phyloP scores from a whole-genome alignment of 2,113 vertebrate species.

The Hyperopisus bebe region DNA sequence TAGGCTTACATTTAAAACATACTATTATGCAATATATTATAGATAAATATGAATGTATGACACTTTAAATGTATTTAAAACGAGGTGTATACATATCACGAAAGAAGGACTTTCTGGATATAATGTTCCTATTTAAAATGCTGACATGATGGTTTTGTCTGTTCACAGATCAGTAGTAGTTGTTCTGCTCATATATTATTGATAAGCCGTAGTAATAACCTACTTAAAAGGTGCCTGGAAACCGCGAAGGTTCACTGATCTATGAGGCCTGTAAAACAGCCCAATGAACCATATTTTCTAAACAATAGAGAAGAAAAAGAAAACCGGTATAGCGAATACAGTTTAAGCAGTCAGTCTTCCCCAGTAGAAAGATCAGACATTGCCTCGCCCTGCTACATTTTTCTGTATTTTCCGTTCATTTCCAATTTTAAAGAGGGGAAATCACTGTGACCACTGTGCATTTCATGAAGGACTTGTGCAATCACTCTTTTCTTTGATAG shows the following conservation, averaged over 20 bases:
- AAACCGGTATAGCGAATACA: neutral
- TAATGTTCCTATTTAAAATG: neutral
- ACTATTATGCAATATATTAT: neutral
- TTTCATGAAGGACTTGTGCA: neutral
- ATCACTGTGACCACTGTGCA: constrained; percentile 3
- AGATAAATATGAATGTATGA: neutral
- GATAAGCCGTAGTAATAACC: neutral
- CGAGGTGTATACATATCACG: neutral
- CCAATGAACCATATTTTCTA: neutral
- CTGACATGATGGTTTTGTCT: neutral
- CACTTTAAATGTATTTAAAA: neutral
- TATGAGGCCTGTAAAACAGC: neutral
- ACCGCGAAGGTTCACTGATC: neutral
- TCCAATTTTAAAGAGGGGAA: neutral
- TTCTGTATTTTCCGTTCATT: neutral
- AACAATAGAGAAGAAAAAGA: neutral
- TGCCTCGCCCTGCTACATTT: neutral
- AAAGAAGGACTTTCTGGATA: neutral
- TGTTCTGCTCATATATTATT: neutral
- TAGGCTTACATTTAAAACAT: neutral
- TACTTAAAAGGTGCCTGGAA: neutral
- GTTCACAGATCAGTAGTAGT: neutral
- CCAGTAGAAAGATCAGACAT: neutral
- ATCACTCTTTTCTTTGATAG: neutral
- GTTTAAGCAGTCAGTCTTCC: neutral